Base-by-base conservation (phyloP, 2,888 invertebrate species). In the Diarsia brunnea region DNA sequence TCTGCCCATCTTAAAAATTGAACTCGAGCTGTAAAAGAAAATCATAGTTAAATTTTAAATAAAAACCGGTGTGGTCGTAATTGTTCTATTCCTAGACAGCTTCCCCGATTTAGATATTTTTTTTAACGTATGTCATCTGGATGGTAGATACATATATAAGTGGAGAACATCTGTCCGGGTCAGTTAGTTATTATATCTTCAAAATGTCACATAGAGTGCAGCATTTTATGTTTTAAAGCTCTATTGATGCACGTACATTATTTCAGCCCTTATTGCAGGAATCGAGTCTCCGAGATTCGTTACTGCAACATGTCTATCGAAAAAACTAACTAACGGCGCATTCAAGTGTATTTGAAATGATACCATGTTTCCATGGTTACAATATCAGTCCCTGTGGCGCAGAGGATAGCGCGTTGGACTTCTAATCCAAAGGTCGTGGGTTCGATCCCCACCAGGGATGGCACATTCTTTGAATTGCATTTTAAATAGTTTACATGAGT, bases 21-120 rank as follows among this genome's bases (percentile, higher is more conserved):
- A 86, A 88, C 1, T 84, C 77, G 38, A 86, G 81, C 86, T 86
- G 86, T 58, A 76, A 81, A 77, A 68, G 12, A 71, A 75, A 79
- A 55, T 7, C 11, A 24, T 27, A 61, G 16, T 45, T 45, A 51
- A 45, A n/a, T 8, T 31, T 21, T 14, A 38, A 38, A 38, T n/a
- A n/a, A 38, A 38, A 38, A 38, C 38, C 38, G 2, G 38, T 38
- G 38, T 38, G 4, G 38, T 38, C 38, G 38, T 47, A 47, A 14
- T 47, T 47, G 4, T 14, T 47, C 3, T 16, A 14, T 47, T 47
- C 47, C 3, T 47, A 47, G 47, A 47, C 47, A 16, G 14, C 14
- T 49, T 49, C 16, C n/a, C n/a, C 12, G 12, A 53, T 53, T 11
- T 21, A 21, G 21, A n/a, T 53, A 38, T 38, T 53, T 55, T 55